Conservation (phyloP, 2,113 vertebrate species). For the Anoura caudifer region DNA sequence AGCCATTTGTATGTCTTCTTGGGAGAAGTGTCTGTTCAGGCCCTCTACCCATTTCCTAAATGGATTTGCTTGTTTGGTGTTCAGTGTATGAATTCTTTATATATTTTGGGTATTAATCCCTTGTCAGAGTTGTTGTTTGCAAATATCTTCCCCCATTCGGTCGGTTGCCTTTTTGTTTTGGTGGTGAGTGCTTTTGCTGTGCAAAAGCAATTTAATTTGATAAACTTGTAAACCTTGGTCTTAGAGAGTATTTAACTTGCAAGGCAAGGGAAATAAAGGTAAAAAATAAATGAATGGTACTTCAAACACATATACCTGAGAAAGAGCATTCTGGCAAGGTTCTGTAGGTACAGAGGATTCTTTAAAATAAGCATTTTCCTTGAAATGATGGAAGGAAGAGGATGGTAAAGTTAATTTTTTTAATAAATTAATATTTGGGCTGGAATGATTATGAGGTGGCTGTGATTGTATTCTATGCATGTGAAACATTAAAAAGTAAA, state of each 20-base stretch:
- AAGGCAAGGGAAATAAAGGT: neutral
- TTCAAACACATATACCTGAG: neutral
- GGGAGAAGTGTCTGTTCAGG: neutral
- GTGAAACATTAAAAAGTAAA: neutral
- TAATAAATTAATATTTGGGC: slow-evolving; percentile 9
- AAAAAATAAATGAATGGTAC: neutral
- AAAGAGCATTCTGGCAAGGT: neutral
- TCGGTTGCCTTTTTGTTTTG: neutral
- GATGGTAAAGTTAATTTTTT: neutral
- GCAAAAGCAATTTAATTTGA: neutral
- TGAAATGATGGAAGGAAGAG: neutral
- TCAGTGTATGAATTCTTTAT: neutral
- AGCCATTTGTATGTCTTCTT: neutral
- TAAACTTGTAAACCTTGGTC: neutral
- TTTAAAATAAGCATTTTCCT: neutral
- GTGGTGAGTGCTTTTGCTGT: neutral
- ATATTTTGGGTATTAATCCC: neutral
- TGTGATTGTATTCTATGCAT: neutral
- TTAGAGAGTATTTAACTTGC: neutral
- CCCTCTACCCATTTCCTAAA: neutral
- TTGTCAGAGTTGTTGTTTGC: neutral
- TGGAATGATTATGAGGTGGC: neutral
- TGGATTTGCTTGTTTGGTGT: neutral
- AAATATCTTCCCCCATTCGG: neutral
- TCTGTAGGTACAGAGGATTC: neutral